Conservation (phyloP, 2,113 vertebrate species). For the Amblyornis subalaris region DNA sequence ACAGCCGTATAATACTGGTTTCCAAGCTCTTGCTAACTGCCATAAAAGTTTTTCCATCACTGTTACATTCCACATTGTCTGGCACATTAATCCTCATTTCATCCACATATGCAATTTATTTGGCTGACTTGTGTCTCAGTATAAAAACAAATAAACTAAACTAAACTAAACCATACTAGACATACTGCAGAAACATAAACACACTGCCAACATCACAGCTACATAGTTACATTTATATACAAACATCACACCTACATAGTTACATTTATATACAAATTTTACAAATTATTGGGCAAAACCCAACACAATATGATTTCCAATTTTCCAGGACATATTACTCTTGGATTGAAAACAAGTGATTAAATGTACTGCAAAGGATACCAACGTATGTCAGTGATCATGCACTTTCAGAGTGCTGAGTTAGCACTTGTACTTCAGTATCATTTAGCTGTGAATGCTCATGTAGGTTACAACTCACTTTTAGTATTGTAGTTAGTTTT, state of each 20-base stretch:
- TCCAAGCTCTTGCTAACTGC: neutral
- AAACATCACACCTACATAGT: neutral
- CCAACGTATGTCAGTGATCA: fast-evolving
- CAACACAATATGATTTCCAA: neutral
- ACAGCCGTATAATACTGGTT: neutral
- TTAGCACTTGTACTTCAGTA: neutral
- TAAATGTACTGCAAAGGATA: neutral
- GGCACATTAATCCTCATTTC: neutral
- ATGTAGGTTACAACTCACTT: neutral
- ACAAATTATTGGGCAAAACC: neutral
- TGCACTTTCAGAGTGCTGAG: neutral
- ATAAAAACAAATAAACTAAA: neutral
- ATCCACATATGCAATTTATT: neutral
- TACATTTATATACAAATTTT: neutral
- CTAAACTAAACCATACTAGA: neutral
- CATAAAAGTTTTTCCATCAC: neutral
- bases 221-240: neutral
- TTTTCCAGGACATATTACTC: fast-evolving
- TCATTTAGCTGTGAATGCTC: neutral
- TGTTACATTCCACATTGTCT: neutral
- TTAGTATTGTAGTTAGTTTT: neutral
- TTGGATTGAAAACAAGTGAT: neutral
- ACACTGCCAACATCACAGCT: neutral
- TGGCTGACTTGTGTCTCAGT: neutral
- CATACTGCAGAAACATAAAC: neutral